These are phyloP conservation scores for Mimachlamys varia DNA, from an alignment of 2,888 invertebrate genomes.

Conservation along the genomic window DNA sequence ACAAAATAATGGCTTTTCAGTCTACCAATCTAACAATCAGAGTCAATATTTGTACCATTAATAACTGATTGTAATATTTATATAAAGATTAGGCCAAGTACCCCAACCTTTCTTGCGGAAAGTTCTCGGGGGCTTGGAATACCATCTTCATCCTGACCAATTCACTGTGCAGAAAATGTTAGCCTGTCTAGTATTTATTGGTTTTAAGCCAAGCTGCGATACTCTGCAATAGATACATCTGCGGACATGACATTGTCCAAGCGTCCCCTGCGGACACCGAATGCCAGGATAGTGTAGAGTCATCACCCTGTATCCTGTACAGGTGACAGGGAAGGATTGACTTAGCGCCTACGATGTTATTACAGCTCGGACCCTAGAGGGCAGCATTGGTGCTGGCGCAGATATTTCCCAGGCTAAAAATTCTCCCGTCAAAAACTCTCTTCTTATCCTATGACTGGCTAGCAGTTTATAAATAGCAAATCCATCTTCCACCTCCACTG, in stretches of 20 bases:
- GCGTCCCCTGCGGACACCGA: background rate
- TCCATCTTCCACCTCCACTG: background rate
- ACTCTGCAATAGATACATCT: background rate
- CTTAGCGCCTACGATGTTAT: background rate
- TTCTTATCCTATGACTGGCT: background rate
- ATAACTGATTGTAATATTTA: too few species aligned
- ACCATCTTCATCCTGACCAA: too few species aligned
- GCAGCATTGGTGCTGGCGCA: background rate
- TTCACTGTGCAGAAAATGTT: too few species aligned
- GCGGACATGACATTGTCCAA: background rate
- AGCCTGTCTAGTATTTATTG: too few species aligned
- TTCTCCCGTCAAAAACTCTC: background rate
- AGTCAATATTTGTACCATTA: too few species aligned
- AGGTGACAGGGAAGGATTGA: constrained; percentile 14
- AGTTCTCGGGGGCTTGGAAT: too few species aligned
- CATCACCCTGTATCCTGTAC: background rate
- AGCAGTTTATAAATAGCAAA: background rate
- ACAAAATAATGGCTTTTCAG: too few species aligned
- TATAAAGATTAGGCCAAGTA: too few species aligned
- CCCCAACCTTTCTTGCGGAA: too few species aligned
- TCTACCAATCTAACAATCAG: too few species aligned
- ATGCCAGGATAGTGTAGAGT: background rate
- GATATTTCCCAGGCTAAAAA: constrained; percentile 9
- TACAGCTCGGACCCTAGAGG: background rate
- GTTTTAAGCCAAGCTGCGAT: background rate